Evolutionary conservation across 2,888 invertebrate species (phyloP).

Genomic region (Neocrepidodera transversa): DNA sequence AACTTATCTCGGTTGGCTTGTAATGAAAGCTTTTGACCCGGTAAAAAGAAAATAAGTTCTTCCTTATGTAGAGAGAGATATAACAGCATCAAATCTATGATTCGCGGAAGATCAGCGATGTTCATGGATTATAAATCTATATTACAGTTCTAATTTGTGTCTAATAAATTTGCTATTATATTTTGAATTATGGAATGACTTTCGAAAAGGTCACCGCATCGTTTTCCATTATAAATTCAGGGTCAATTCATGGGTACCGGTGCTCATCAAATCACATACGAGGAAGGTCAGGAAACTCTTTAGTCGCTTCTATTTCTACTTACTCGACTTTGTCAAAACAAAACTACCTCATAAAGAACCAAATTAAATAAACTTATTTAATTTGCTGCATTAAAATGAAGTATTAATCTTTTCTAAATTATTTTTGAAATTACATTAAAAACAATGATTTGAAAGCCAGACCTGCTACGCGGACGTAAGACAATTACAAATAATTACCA

Average conservation of each 20-base stretch:
- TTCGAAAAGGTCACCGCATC: conserved; percentile 51
- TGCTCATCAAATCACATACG: conserved; percentile 30
- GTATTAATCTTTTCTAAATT: too few species aligned
- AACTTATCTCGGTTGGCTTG: not conserved
- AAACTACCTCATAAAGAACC: too few species aligned
- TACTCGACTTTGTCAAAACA: conserved; percentile 1
- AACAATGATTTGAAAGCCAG: conserved; percentile 36
- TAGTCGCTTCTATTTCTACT: conserved; percentile 7
- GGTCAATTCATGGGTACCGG: conserved; percentile 38
- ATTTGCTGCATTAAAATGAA: too few species aligned
- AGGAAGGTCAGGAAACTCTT: conserved; percentile 26
- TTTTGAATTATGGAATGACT: conserved; percentile 51
- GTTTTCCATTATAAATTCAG: conserved; percentile 49
- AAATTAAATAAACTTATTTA: too few species aligned
- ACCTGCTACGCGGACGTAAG: conserved; percentile 34
- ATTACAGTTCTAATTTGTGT: conserved; percentile 54
- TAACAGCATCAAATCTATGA: conserved; percentile 16
- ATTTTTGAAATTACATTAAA: too few species aligned
- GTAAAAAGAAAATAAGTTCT: conserved; percentile 1
- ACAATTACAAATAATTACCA: conserved; percentile 56
- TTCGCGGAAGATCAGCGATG: conserved; percentile 25
- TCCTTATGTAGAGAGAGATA: conserved; percentile 5
- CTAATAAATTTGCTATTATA: conserved; percentile 53
- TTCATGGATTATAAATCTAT: conserved; percentile 51
- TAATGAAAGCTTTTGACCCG: conserved; percentile 1